Percentiles rank a stretch among this genome's conserved stretches.
Conservation (phyloP, 1,140 invertebrate genomes). For the Nilaparvata lugens region DNA sequence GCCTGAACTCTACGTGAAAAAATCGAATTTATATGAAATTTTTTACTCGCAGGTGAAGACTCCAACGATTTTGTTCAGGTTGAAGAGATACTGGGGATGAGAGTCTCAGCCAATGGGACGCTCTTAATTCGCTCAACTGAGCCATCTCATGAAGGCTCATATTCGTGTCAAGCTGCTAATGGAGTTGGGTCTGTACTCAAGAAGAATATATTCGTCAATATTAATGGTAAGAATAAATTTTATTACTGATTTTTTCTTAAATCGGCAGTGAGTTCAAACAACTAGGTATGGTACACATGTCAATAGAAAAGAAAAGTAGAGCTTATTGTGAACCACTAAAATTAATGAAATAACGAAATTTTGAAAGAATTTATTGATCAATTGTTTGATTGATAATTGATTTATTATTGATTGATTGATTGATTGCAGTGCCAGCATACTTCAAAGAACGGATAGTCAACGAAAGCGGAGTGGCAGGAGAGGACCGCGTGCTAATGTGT, state of each 20-base stretch:
- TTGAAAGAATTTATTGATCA: too few species aligned
- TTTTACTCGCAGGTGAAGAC: conserved; percentile 8
- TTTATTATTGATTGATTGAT: too few species aligned
- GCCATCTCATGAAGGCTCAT: conserved; percentile 66
- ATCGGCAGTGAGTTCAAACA: too few species aligned
- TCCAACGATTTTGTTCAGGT: neutral
- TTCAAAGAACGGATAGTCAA: conserved; percentile 54
- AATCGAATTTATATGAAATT: too few species aligned
- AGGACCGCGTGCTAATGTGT: conserved; percentile 58
- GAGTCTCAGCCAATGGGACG: conserved; percentile 57
- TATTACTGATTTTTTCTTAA: too few species aligned
- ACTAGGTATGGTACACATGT: too few species aligned
- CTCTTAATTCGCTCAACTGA: conserved; percentile 57
- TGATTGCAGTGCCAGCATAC: conserved; percentile 63
- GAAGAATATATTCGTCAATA: conserved; percentile 63
- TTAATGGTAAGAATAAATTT: conserved; percentile 52
- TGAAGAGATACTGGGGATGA: neutral
- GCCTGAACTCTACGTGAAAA: too few species aligned
- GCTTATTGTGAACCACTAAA: too few species aligned
- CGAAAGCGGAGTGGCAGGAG: conserved; percentile 44
- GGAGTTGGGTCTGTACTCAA: conserved; percentile 66
- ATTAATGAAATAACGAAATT: too few species aligned
- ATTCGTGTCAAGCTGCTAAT: conserved; percentile 76
- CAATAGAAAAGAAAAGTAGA: too few species aligned
- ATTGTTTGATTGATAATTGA: too few species aligned